phyloP scores from a whole-genome alignment of 2,113 vertebrate species.

The Antechinus stuartii region DNA sequence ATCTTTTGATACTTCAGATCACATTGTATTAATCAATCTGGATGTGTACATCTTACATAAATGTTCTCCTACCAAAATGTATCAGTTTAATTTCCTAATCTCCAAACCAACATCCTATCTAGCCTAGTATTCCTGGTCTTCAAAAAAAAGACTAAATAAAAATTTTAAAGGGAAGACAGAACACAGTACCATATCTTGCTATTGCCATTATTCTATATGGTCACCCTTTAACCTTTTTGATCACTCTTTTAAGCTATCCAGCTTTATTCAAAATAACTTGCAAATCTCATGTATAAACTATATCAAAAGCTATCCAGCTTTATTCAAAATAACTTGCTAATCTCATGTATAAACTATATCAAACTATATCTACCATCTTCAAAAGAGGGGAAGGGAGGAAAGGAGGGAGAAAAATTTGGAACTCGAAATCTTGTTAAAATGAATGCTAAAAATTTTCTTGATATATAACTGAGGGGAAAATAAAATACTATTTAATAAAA shows the following conservation, averaged over 20 bases:
- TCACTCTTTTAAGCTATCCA: neutral
- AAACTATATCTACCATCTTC: too few relatives aligned
- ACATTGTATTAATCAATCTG: neutral
- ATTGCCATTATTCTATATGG: neutral
- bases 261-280: neutral
- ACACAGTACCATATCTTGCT: neutral
- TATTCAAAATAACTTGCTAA: neutral
- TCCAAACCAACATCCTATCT: neutral
- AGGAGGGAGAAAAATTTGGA: too few relatives aligned
- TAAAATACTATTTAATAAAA: too few relatives aligned
- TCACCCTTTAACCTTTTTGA: neutral
- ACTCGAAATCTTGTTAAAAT: too few relatives aligned
- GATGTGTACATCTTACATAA: neutral
- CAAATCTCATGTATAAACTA: neutral
- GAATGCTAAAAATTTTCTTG: too few relatives aligned
- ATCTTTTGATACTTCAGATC: neutral
- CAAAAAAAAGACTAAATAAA: neutral
- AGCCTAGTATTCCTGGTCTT: neutral
- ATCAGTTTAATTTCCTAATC: neutral
- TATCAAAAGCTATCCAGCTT: neutral
- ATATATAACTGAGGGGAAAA: too few relatives aligned
- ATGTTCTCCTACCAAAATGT: neutral
- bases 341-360: too few relatives aligned
- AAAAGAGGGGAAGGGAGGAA: too few relatives aligned
- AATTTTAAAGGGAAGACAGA: neutral